phyloP scores from a whole-genome alignment of 2,797 vertebrate species.

The Coracias cyanogaster region DNA sequence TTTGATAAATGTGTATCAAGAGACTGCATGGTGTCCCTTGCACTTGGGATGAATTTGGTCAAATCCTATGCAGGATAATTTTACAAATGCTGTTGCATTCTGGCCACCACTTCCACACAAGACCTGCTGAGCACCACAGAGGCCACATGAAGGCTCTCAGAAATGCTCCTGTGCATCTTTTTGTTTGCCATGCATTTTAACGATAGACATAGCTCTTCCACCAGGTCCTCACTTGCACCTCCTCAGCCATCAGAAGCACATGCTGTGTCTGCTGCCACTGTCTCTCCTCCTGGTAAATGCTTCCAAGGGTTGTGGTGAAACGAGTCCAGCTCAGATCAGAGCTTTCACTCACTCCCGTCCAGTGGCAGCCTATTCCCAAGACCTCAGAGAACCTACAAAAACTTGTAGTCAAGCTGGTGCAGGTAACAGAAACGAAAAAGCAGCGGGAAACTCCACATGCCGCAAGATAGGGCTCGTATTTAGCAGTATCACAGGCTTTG shows the following conservation, averaged over 20 bases:
- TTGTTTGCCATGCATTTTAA: not conserved
- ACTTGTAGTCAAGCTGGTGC: not conserved
- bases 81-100: not conserved
- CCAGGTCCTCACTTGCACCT: not conserved
- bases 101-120: not conserved
- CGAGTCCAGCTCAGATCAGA: not conserved
- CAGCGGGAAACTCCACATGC: not conserved
- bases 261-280: rapidly evolving
- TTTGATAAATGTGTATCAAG: not conserved
- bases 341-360: not conserved
- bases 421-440: not conserved
- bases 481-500: not conserved
- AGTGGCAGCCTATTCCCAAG: not conserved
- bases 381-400: not conserved
- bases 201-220: not conserved
- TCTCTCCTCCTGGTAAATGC: not conserved
- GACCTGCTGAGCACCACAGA: not conserved
- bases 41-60: not conserved
- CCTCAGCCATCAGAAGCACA: not conserved
- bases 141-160: not conserved
- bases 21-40: rapidly evolving
- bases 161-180: not conserved
- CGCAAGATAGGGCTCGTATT: not conserved
- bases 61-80: not conserved
- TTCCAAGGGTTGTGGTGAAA: not conserved